Evolutionary conservation across 2,888 invertebrate species (phyloP).

Genomic region (Bombylius major): DNA sequence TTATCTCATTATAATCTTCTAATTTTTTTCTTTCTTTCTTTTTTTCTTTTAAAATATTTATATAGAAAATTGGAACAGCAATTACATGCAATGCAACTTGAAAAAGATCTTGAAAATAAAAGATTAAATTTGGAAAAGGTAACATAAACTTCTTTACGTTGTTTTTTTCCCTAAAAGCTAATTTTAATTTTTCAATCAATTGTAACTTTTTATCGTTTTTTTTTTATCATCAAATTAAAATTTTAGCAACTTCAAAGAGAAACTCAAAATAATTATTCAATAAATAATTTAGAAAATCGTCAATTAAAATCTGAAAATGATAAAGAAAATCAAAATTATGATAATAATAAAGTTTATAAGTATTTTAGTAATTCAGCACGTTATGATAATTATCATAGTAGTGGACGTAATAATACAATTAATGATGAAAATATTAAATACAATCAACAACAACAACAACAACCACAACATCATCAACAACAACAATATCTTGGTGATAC

Average conservation of each 20-base stretch:
- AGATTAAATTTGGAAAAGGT: background rate
- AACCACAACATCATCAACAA: no score
- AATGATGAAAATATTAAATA: no score
- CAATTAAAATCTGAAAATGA: conserved; percentile 16
- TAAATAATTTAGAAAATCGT: background rate
- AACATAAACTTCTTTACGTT: background rate
- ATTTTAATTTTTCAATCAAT: no score
- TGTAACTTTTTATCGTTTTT: no score
- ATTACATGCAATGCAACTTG: background rate
- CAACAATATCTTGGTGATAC: no score
- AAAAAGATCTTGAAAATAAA: background rate
- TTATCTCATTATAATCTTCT: no score
- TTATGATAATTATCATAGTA: conserved; percentile 20
- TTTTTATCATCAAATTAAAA: no score
- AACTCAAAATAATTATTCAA: no score
- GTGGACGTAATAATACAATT: background rate
- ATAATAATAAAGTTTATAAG: conserved; percentile 31
- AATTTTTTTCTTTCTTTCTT: background rate
- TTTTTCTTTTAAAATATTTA: no score
- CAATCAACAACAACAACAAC: no score
- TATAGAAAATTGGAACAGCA: background rate
- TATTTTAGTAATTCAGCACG: conserved; percentile 35
- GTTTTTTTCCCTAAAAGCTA: no score
- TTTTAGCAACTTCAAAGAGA: no score
- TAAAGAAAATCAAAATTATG: conserved; percentile 10